Percentiles rank a stretch among this genome's conserved stretches.
Conservation (phyloP, 2,888 invertebrate species). For the Zaprionus bogoriensis region DNA sequence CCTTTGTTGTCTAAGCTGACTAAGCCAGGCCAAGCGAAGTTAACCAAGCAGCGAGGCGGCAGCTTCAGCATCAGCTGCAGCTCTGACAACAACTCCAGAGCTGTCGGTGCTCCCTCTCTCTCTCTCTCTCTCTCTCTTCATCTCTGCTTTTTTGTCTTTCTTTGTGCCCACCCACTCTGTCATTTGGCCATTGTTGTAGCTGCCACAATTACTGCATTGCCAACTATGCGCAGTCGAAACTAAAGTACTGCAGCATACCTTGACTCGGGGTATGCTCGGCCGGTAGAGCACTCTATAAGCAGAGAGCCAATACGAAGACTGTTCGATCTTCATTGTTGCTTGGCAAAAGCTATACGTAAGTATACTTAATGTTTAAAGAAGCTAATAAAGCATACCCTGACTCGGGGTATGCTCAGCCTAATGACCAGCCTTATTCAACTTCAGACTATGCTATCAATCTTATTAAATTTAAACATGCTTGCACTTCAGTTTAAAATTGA, state of each 20-base stretch:
- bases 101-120: conserved; percentile 7
- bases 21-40: conserved; percentile 34
- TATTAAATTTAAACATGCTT: too few species aligned
- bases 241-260: not conserved
- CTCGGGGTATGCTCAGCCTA: not conserved
- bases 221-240: conserved; percentile 5
- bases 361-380: not conserved
- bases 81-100: conserved; percentile 2
- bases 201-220: conserved; percentile 23
- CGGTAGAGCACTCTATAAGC: not conserved
- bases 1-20: conserved; percentile 48
- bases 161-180: conserved; percentile 2
- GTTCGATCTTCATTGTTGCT: too few species aligned
- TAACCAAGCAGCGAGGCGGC: conserved; percentile 4
- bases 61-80: conserved; percentile 4
- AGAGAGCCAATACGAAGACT: not conserved
- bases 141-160: not conserved
- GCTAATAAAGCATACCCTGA: not conserved
- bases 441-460: too few species aligned
- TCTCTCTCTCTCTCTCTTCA: not conserved
- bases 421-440: too few species aligned
- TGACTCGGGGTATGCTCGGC: not conserved
- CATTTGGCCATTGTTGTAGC: conserved; percentile 9
- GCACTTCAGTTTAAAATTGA: too few species aligned
- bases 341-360: too few species aligned